These are phyloP conservation scores for Andricus quercusramuli DNA, from an alignment of 2,888 invertebrate species.

Conservation along the genomic window DNA sequence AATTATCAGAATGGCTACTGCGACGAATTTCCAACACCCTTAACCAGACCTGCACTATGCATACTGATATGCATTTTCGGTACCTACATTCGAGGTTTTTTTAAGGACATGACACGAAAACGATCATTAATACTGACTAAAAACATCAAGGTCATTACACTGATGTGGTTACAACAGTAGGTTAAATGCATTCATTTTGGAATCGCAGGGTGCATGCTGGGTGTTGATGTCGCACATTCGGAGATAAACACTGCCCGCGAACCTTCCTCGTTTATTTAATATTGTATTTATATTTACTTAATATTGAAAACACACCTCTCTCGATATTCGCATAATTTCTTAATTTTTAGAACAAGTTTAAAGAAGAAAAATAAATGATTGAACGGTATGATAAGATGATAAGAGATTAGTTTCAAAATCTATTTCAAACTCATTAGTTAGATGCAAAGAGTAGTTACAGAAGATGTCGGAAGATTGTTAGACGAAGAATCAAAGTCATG, in stretches of 20 bases:
- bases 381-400: not conserved
- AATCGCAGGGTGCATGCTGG: conserved; percentile 74
- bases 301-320: not conserved
- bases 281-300: not conserved
- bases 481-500: conserved; percentile 13
- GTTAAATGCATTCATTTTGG: conserved; percentile 70
- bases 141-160: conserved; percentile 73
- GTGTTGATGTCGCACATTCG: conserved; percentile 69
- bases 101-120: conserved; percentile 66
- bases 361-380: not conserved
- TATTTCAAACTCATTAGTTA: not conserved
- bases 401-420: not conserved
- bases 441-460: conserved; percentile 16
- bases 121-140: conserved; percentile 73
- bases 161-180: conserved; percentile 68
- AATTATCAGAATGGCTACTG: not conserved
- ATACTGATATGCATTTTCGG: conserved; percentile 51
- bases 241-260: conserved; percentile 72
- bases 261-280: conserved; percentile 23
- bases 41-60: conserved; percentile 55
- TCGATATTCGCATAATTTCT: not conserved
- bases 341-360: not conserved
- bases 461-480: not conserved
- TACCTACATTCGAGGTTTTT: conserved; percentile 54
- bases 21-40: conserved; percentile 34